These are phyloP conservation scores for Eupeodes corollae DNA, from an alignment of 1,140 invertebrate species.

Conservation along the genomic window DNA sequence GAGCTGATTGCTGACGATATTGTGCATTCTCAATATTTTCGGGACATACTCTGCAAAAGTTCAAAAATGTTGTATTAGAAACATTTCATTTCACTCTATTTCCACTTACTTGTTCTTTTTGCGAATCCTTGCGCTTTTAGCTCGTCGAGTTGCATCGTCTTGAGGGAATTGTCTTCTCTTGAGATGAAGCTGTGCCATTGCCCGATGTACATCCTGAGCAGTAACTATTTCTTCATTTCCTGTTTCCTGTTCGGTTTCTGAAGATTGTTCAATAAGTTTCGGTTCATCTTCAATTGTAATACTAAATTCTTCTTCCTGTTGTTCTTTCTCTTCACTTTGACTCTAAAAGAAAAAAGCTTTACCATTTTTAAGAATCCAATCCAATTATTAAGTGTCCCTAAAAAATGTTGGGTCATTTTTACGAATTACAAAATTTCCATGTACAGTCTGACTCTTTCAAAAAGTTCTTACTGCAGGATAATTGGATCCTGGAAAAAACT, in stretches of 20 bases:
- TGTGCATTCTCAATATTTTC: conserved; percentile 6
- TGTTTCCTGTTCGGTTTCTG: conserved; percentile 32
- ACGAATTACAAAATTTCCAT: no score
- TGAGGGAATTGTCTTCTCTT: conserved; percentile 29
- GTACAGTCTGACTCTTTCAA: no score
- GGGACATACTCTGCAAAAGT: conserved; percentile 38
- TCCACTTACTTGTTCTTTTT: conserved; percentile 25
- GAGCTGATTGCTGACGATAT: conserved; percentile 22
- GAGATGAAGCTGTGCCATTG: conserved; percentile 34
- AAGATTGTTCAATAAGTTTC: conserved; percentile 25
- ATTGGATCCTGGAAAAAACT: no score
- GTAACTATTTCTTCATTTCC: conserved; percentile 31
- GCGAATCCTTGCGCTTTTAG: conserved; percentile 27
- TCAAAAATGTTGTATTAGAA: conserved; percentile 1
- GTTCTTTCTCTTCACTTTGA: neutral
- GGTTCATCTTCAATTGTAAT: conserved; percentile 23
- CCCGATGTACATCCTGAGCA: conserved; percentile 30
- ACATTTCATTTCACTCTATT: neutral
- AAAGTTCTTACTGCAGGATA: no score
- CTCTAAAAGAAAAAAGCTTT: conserved; percentile 19
- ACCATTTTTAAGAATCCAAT: conserved; percentile 13
- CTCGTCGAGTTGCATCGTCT: conserved; percentile 27
- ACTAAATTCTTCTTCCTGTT: conserved; percentile 7
- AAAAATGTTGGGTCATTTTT: no score
- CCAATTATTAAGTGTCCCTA: no score